These are phyloP conservation scores for Neoascia interrupta DNA, from an alignment of 2,888 invertebrate genomes.

Conservation along the genomic window DNA sequence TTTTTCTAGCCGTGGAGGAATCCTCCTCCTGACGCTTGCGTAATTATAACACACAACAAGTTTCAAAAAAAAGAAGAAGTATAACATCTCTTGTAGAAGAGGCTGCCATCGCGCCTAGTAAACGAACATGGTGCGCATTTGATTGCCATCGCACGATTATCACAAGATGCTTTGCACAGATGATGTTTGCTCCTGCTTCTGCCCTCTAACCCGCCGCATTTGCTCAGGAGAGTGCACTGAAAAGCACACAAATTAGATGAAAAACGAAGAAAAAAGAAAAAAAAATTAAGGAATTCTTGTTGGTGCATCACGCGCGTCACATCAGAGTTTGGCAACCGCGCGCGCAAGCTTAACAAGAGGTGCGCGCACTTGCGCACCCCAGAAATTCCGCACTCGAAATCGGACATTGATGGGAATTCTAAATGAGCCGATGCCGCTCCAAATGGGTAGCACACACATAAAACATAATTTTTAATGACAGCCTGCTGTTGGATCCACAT, in stretches of 20 bases:
- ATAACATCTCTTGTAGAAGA: conserved; percentile 53
- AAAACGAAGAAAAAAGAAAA: conserved; percentile 21
- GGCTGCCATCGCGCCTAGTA: conserved; percentile 25
- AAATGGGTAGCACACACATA: conserved; percentile 63
- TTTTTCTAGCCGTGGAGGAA: conserved; percentile 17
- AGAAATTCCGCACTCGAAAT: conserved; percentile 62
- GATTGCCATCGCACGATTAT: conserved; percentile 69
- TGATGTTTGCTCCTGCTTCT: conserved; percentile 63
- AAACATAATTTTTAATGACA: conserved; percentile 68
- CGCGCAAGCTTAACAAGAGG: conserved; percentile 53
- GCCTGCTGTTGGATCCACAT: conserved; percentile 50
- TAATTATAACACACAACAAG: conserved; percentile 63
- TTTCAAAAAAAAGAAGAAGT: conserved; percentile 30
- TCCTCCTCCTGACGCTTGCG: conserved; percentile 61
- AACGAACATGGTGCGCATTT: conserved; percentile 62
- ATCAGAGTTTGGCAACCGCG: conserved; percentile 66
- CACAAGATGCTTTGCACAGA: conserved; percentile 59
- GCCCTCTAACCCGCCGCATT: conserved; percentile 46
- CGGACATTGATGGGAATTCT: conserved; percentile 68
- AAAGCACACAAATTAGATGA: conserved; percentile 67
- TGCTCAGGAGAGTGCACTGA: conserved; percentile 49
- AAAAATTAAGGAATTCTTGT: conserved; percentile 40
- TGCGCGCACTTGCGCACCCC: conserved; percentile 51
- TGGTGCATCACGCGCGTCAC: conserved; percentile 65
- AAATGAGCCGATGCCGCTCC: conserved; percentile 40